Conservation (phyloP, 1,140 invertebrate species). For the Ips nitidus region DNA sequence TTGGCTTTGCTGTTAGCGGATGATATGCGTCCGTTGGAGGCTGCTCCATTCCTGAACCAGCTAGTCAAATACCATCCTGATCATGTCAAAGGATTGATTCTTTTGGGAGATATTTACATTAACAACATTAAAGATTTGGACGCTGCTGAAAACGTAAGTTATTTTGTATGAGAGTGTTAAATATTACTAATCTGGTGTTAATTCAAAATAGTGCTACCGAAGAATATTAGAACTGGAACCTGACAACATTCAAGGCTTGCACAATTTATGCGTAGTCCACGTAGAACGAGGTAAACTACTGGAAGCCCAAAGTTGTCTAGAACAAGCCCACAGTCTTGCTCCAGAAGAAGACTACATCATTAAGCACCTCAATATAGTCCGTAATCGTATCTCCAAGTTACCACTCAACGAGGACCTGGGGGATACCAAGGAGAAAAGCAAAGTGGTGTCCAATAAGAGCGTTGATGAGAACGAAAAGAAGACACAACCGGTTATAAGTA, state of each 20-base stretch:
- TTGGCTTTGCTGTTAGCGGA: conserved; percentile 88
- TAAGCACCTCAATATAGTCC: conserved; percentile 83
- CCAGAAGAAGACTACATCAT: conserved; percentile 89
- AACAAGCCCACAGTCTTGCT: conserved; percentile 75
- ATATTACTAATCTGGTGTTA: no score
- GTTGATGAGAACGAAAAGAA: conserved; percentile 49
- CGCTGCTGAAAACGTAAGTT: conserved; percentile 80
- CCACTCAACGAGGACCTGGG: conserved; percentile 43
- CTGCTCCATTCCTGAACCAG: conserved; percentile 90
- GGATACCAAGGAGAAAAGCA: conserved; percentile 42
- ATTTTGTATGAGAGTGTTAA: background rate
- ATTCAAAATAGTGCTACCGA: conserved; percentile 73
- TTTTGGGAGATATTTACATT: conserved; percentile 95
- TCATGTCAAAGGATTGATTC: conserved; percentile 91
- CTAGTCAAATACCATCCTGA: conserved; percentile 89
- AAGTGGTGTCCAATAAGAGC: conserved; percentile 50
- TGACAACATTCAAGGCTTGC: conserved; percentile 89
- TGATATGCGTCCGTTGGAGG: conserved; percentile 83
- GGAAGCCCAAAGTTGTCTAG: conserved; percentile 80
- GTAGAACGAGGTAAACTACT: conserved; percentile 86
- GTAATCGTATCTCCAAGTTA: conserved; percentile 63
- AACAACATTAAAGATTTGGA: conserved; percentile 94
- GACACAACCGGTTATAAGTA: conserved; percentile 48
- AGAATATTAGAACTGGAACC: conserved; percentile 85
- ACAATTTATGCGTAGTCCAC: conserved; percentile 94